phyloP scores from a whole-genome alignment of 2,888 invertebrate genomes.

The Drosophila falleni region DNA sequence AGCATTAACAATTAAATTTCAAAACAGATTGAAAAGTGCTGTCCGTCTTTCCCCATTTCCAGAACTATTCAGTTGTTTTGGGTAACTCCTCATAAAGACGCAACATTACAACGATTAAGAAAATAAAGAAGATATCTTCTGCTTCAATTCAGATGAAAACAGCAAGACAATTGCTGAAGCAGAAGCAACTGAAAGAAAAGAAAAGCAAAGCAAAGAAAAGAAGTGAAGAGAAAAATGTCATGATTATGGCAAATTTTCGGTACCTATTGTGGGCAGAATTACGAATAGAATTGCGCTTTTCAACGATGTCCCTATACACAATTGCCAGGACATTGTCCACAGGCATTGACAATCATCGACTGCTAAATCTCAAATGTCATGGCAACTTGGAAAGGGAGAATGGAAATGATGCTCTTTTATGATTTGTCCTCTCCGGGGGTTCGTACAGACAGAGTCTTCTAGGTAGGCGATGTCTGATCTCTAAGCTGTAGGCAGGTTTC shows the following conservation, averaged over 20 bases:
- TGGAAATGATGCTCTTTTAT: conserved; percentile 59
- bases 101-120: conserved; percentile 76
- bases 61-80: conserved; percentile 26
- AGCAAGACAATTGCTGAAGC: conserved; percentile 34
- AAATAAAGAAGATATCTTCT: conserved; percentile 44
- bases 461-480: conserved; percentile 37
- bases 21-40: conserved; percentile 10
- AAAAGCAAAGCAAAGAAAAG: conserved; percentile 14
- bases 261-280: conserved; percentile 71
- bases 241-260: conserved; percentile 83
- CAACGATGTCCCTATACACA: conserved; percentile 26
- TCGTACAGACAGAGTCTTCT: conserved; percentile 8
- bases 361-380: conserved; percentile 79
- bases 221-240: conserved; percentile 55
- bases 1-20: conserved; percentile 25
- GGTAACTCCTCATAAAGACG: conserved; percentile 57
- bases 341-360: conserved; percentile 73
- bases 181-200: neutral
- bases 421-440: conserved; percentile 8
- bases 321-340: conserved; percentile 28
- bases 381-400: conserved; percentile 27
- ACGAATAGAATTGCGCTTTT: conserved; percentile 73
- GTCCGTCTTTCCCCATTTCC: conserved; percentile 4
- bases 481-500: conserved; percentile 78
- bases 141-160: conserved; percentile 39